These are phyloP conservation scores for Ia io DNA, from an alignment of 2,113 vertebrate genomes.

Conservation along the genomic window DNA sequence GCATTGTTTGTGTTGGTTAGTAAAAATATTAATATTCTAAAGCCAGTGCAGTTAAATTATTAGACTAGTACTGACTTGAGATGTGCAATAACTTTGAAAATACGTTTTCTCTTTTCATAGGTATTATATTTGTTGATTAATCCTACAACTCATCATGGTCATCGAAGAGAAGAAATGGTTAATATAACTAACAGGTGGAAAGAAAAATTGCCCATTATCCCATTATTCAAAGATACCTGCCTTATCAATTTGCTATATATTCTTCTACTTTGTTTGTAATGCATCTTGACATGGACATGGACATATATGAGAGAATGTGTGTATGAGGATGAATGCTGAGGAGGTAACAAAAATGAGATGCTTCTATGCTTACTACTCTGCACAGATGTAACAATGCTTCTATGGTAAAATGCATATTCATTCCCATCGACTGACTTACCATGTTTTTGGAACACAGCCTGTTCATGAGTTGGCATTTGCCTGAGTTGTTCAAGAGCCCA, in stretches of 20 bases:
- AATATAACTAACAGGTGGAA: background rate
- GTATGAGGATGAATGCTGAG: background rate
- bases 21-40: conserved; percentile 27
- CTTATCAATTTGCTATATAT: background rate
- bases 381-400: background rate
- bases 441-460: background rate
- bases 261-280: background rate
- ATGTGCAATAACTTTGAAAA: background rate
- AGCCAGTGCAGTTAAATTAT: background rate
- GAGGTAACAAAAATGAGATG: background rate
- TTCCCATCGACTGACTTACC: background rate
- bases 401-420: background rate
- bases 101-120: background rate
- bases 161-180: background rate
- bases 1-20: background rate
- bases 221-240: background rate
- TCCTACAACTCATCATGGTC: background rate
- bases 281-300: background rate
- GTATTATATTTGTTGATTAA: background rate
- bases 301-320: accelerated
- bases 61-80: background rate
- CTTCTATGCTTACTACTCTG: background rate
- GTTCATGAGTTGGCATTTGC: background rate
- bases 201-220: background rate
- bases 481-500: background rate